A percentile compares a stretch with the other conserved stretches of the same genome.
Evolutionary conservation across 2,797 vertebrate genomes (phyloP).

Genomic region (Austrolebias charrua): DNA sequence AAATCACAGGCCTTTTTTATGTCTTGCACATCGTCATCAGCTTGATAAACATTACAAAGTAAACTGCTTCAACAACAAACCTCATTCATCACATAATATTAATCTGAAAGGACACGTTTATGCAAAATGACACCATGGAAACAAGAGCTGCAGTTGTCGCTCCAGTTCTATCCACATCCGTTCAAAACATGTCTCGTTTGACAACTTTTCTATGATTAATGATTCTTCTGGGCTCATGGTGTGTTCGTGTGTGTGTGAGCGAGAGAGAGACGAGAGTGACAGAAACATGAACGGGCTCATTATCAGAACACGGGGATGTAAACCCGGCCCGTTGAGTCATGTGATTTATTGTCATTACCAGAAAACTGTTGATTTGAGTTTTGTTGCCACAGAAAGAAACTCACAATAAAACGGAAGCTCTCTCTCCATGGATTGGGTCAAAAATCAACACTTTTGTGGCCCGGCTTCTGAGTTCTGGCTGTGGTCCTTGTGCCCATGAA

Average conservation of each 20-base stretch:
- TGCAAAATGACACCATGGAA: slow-evolving; percentile 37
- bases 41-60: background rate
- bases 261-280: slow-evolving; percentile 3
- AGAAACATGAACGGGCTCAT: slow-evolving; percentile 18
- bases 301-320: slow-evolving; percentile 3
- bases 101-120: slow-evolving; percentile 4
- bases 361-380: background rate
- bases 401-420: slow-evolving; percentile 54
- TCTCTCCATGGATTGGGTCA: slow-evolving; percentile 66
- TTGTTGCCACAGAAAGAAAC: slow-evolving; percentile 26
- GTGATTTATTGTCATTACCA: background rate
- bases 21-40: too few relatives aligned
- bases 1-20: too few relatives aligned
- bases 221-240: slow-evolving; percentile 41
- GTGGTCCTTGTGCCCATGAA: slow-evolving; percentile 68
- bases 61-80: background rate
- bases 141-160: slow-evolving; percentile 26
- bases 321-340: background rate
- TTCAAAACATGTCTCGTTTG: slow-evolving; percentile 60
- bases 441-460: slow-evolving; percentile 64
- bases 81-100: slow-evolving; percentile 1
- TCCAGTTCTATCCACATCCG: slow-evolving; percentile 34
- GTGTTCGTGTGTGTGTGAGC: slow-evolving; percentile 1
- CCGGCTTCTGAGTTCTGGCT: slow-evolving; percentile 69
- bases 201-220: slow-evolving; percentile 74